Evolutionary conservation across 2,888 invertebrate species (phyloP).

Genomic region (Athalia cordata): DNA sequence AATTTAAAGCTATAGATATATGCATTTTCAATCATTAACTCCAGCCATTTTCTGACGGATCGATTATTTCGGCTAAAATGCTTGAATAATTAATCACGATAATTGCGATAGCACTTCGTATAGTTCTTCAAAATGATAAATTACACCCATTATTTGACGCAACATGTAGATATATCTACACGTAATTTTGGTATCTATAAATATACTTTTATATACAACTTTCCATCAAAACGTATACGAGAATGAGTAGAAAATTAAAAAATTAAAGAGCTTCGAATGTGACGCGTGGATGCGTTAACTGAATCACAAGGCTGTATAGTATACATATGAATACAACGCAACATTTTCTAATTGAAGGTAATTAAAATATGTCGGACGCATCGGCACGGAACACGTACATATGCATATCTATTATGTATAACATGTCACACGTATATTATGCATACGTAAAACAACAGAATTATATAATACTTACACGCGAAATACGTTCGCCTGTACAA

Average conservation of each 20-base stretch:
- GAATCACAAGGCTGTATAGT: not conserved
- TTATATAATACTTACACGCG: not conserved
- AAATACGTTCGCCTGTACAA: constrained; percentile 1
- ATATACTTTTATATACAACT: too few species aligned
- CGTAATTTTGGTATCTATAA: too few species aligned
- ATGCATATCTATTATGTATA: not conserved
- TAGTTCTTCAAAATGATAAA: too few species aligned
- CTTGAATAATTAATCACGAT: too few species aligned
- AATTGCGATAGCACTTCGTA: too few species aligned
- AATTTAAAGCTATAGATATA: too few species aligned
- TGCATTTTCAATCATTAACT: too few species aligned
- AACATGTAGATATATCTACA: too few species aligned
- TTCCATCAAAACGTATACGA: too few species aligned
- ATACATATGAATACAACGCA: not conserved
- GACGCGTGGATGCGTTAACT: constrained; percentile 7
- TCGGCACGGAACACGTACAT: constrained; percentile 12
- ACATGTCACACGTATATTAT: not conserved
- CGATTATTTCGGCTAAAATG: too few species aligned
- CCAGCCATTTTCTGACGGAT: too few species aligned
- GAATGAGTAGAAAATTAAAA: not conserved
- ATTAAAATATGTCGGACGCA: constrained; percentile 33
- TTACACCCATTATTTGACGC: too few species aligned
- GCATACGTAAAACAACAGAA: not conserved
- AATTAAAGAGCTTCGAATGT: not conserved
- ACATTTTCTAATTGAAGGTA: constrained; percentile 30